phyloP scores from a whole-genome alignment of 2,797 vertebrate genomes.

The Pangasius macronema region DNA sequence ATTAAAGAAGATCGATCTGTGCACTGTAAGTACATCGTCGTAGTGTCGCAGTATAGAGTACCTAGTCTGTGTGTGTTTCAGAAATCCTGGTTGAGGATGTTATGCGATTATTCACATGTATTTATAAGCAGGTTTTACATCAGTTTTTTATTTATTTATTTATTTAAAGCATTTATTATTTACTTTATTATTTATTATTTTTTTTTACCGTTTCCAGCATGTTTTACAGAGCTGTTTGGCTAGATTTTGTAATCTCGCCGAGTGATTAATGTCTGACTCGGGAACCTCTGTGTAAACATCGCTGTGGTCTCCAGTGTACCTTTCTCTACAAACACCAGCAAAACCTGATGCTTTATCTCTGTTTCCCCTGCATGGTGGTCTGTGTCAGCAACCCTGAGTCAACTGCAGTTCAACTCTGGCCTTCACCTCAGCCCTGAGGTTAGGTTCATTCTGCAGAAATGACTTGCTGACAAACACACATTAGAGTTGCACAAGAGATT shows the following conservation, averaged over 20 bases:
- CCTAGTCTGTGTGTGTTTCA: background rate
- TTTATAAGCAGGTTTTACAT: background rate
- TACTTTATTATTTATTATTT: background rate
- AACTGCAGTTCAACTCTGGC: slow-evolving; percentile 5
- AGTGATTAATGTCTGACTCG: slow-evolving; percentile 50
- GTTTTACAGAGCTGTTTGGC: slow-evolving; percentile 9
- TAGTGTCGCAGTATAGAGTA: background rate
- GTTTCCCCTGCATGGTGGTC: slow-evolving; percentile 1
- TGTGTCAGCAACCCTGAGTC: background rate
- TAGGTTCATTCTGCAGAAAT: slow-evolving; percentile 2
- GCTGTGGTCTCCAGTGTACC: slow-evolving; percentile 22
- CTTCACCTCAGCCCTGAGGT: slow-evolving; percentile 22
- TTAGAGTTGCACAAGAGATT: background rate
- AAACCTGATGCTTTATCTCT: slow-evolving; percentile 29
- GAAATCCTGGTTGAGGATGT: background rate
- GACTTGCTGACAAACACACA: background rate
- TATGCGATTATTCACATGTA: background rate
- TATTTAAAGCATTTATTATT: background rate
- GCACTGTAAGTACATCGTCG: background rate
- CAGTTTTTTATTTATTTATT: background rate
- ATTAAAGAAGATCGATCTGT: background rate
- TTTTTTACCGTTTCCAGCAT: background rate
- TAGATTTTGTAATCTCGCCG: slow-evolving; percentile 27
- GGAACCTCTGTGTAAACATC: slow-evolving; percentile 45
- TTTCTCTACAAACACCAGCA: slow-evolving; percentile 26